These are phyloP conservation scores for Rotaria sp. DNA, from an alignment of 2,888 invertebrate species.

Conservation along the genomic window DNA sequence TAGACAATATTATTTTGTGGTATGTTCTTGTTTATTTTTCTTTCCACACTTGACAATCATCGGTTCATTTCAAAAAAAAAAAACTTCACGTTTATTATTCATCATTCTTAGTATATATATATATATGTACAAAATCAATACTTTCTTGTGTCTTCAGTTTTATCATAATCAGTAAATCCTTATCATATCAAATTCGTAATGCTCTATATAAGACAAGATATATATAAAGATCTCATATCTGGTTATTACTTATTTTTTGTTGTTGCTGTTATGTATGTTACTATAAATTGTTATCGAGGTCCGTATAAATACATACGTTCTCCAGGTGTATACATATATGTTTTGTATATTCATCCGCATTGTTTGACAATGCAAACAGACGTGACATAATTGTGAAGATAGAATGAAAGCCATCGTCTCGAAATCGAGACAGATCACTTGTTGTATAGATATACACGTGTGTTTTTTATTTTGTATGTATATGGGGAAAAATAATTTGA, in stretches of 20 bases:
- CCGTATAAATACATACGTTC: neutral
- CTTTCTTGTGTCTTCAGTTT: neutral
- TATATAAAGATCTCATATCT: neutral
- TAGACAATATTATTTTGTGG: neutral
- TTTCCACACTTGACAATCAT: neutral
- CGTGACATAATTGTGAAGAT: neutral
- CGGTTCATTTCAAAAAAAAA: too few species aligned
- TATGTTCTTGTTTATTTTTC: neutral
- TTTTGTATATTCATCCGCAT: neutral
- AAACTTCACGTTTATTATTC: too few species aligned
- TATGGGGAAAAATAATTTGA: too few species aligned
- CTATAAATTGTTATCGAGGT: neutral
- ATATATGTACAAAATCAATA: too few species aligned
- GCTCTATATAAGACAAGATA: neutral
- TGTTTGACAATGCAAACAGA: neutral
- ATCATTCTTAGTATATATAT: too few species aligned
- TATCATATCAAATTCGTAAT: neutral
- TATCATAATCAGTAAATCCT: neutral
- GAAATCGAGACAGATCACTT: neutral
- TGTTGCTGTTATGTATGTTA: neutral
- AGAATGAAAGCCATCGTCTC: neutral
- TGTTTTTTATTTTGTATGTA: neutral
- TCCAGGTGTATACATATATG: neutral
- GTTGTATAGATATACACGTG: neutral
- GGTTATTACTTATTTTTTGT: neutral